Evolutionary conservation across 2,888 invertebrate genomes (phyloP).

Genomic region (Corbicula japonica): DNA sequence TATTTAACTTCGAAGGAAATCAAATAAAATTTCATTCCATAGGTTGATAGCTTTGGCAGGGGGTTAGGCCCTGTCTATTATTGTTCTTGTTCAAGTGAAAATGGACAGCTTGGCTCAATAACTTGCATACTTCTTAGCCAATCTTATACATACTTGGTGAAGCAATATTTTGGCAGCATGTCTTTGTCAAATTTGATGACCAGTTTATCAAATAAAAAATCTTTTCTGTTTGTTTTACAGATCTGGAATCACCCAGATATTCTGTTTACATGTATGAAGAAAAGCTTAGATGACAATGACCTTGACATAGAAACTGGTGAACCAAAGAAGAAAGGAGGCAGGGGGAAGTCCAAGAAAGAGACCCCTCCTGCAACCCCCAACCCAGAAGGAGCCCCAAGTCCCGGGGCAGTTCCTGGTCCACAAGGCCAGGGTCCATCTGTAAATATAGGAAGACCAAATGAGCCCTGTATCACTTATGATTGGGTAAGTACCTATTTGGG

Average conservation of each 20-base stretch:
- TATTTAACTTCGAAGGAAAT: too few species aligned
- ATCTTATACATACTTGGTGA: too few species aligned
- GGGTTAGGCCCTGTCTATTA: too few species aligned
- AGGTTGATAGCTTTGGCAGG: too few species aligned
- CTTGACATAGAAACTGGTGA: constrained; percentile 84
- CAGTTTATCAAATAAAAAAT: too few species aligned
- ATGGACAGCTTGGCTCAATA: too few species aligned
- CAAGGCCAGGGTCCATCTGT: constrained; percentile 27
- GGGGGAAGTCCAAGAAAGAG: constrained; percentile 48
- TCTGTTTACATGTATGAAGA: constrained; percentile 84
- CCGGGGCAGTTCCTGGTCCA: constrained; percentile 2
- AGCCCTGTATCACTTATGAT: constrained; percentile 77
- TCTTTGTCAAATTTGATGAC: too few species aligned
- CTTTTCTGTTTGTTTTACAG: constrained; percentile 73
- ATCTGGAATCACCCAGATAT: constrained; percentile 88
- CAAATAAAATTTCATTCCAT: too few species aligned
- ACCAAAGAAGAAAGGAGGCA: constrained; percentile 68
- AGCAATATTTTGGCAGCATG: too few species aligned
- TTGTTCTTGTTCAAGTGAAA: too few species aligned
- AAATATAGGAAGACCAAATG: constrained; percentile 37
- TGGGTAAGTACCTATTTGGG: constrained; percentile 80
- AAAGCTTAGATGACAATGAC: constrained; percentile 82
- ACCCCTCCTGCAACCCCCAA: constrained; percentile 52
- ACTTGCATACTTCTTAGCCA: too few species aligned
- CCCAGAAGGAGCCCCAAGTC: constrained; percentile 20